These are phyloP conservation scores for Aradophagus sp. DNA, from an alignment of 1,140 invertebrate species.

Conservation along the genomic window DNA sequence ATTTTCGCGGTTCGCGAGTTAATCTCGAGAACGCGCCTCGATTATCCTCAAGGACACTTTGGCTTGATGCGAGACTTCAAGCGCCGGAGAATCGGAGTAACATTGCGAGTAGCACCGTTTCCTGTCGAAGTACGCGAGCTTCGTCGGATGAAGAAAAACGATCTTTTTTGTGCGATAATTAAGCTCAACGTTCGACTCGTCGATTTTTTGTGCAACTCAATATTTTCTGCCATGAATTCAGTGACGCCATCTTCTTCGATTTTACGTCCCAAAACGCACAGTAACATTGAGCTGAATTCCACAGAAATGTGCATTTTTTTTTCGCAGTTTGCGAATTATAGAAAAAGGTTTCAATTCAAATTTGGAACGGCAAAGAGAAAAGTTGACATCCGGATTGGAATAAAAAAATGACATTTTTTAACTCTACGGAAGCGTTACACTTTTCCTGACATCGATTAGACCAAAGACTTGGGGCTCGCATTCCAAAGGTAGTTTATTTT, in stretches of 20 bases:
- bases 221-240: too few relatives aligned
- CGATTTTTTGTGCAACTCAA: constrained; percentile 23
- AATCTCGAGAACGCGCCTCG: constrained; percentile 52
- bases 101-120: constrained; percentile 65
- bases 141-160: constrained; percentile 47
- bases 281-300: too few relatives aligned
- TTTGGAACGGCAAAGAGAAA: too few relatives aligned
- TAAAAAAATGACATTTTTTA: too few relatives aligned
- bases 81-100: constrained; percentile 43
- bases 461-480: too few relatives aligned
- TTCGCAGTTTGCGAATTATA: too few relatives aligned
- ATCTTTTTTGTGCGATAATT: constrained; percentile 55
- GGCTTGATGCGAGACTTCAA: constrained; percentile 38
- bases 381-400: too few relatives aligned
- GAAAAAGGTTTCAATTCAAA: neutral
- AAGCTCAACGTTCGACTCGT: constrained; percentile 41
- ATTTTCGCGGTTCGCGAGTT: constrained; percentile 49
- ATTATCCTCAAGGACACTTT: constrained; percentile 52
- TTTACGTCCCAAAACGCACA: constrained; percentile 7
- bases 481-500: too few relatives aligned
- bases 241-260: too few relatives aligned
- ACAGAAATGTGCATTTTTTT: too few relatives aligned
- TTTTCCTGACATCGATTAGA: too few relatives aligned
- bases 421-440: too few relatives aligned
- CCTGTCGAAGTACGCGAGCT: constrained; percentile 61